Evolutionary conservation across 2,797 vertebrate species (phyloP).

Genomic region (Eulemur mongoz): DNA sequence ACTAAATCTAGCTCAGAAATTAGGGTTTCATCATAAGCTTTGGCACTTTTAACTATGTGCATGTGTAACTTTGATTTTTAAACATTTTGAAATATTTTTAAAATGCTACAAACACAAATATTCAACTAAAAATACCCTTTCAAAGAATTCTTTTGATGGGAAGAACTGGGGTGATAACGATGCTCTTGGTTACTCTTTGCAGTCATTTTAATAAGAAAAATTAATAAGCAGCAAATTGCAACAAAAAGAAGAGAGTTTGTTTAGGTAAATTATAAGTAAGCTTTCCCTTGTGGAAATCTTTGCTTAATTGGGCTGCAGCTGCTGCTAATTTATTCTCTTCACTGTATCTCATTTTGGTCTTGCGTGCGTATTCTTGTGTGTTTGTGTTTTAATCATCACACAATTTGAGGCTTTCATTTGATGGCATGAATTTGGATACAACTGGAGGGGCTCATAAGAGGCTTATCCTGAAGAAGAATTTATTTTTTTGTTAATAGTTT

Average conservation of each 20-base stretch:
- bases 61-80: not conserved
- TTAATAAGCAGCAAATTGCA: slow-evolving; percentile 60
- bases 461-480: slow-evolving; percentile 21
- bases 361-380: not conserved
- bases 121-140: slow-evolving; percentile 21
- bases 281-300: slow-evolving; percentile 48
- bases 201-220: slow-evolving; percentile 68
- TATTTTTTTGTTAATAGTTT: not conserved
- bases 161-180: not conserved
- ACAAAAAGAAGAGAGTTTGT: slow-evolving; percentile 55
- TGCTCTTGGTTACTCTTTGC: slow-evolving; percentile 41
- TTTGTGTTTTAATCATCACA: slow-evolving; percentile 34
- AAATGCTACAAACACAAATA: slow-evolving; percentile 18
- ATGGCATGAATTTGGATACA: not conserved
- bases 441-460: not conserved
- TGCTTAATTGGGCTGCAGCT: slow-evolving; percentile 70
- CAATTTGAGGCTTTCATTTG: slow-evolving; percentile 1
- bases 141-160: not conserved
- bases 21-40: not conserved
- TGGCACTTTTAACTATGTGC: slow-evolving; percentile 2
- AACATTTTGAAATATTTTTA: not conserved
- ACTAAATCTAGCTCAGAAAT: not conserved
- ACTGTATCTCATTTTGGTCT: slow-evolving; percentile 47
- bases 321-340: slow-evolving; percentile 68
- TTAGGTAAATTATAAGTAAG: slow-evolving; percentile 66